These are phyloP conservation scores for Zapus hudsonius DNA, from an alignment of 2,113 vertebrate genomes.

Conservation along the genomic window DNA sequence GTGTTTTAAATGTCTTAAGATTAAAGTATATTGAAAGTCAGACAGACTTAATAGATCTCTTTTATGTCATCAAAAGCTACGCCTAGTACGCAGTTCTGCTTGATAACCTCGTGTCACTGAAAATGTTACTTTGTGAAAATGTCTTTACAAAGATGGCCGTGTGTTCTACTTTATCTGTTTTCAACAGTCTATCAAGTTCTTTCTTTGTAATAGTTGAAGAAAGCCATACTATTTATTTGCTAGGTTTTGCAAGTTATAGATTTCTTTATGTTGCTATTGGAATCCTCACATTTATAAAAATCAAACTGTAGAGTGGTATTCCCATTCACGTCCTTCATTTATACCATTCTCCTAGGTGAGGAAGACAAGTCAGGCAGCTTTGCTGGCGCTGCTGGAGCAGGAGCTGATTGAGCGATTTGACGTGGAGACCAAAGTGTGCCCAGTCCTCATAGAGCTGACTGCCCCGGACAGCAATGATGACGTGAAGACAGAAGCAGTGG, in stretches of 20 bases:
- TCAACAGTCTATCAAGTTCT: neutral
- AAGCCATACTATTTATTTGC: neutral
- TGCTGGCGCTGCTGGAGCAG: slow-evolving; percentile 92
- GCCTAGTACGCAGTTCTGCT: neutral
- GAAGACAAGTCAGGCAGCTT: slow-evolving; percentile 93
- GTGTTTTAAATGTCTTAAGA: neutral
- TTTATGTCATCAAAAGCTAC: accelerated
- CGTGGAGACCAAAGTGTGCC: slow-evolving; percentile 93
- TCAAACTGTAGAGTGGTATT: neutral
- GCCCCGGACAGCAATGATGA: slow-evolving; percentile 94
- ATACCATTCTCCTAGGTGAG: slow-evolving; percentile 86
- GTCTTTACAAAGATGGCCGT: neutral
- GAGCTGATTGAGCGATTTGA: slow-evolving; percentile 91
- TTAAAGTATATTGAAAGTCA: neutral
- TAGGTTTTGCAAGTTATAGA: neutral
- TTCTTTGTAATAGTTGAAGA: neutral
- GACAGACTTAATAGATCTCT: neutral
- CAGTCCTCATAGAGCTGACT: slow-evolving; percentile 92
- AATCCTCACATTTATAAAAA: neutral
- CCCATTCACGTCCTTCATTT: neutral
- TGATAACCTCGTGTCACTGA: neutral
- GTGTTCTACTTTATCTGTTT: neutral
- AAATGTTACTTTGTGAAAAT: neutral
- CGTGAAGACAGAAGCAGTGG: slow-evolving; percentile 93
- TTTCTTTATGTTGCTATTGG: neutral